These are phyloP conservation scores for Volucella bombylans DNA, from an alignment of 2,888 invertebrate species.

Conservation along the genomic window DNA sequence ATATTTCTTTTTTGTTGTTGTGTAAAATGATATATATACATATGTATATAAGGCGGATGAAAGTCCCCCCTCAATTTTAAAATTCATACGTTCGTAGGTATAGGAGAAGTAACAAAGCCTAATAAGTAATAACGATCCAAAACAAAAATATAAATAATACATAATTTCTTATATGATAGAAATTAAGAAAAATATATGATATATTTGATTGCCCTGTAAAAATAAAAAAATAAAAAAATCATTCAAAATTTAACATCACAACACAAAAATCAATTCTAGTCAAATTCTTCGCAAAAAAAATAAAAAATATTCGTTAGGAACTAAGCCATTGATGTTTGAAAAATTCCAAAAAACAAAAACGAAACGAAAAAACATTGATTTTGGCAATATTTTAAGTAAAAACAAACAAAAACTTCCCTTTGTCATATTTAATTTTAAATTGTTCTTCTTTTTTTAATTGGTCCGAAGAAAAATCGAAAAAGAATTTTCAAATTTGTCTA, in stretches of 20 bases:
- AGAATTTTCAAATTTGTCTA: slow-evolving; percentile 41
- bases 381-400: slow-evolving; percentile 78
- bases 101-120: slow-evolving; percentile 56
- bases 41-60: slow-evolving; percentile 80
- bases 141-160: slow-evolving; percentile 21
- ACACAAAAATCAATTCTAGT: slow-evolving; percentile 78
- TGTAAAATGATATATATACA: slow-evolving; percentile 77
- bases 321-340: slow-evolving; percentile 64
- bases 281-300: slow-evolving; percentile 81
- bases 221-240: slow-evolving; percentile 59
- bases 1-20: slow-evolving; percentile 51
- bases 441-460: slow-evolving; percentile 34
- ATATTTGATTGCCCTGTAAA: slow-evolving; percentile 65
- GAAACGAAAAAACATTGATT: slow-evolving; percentile 78
- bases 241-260: slow-evolving; percentile 65
- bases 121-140: slow-evolving; percentile 55
- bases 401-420: slow-evolving; percentile 18
- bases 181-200: slow-evolving; percentile 49
- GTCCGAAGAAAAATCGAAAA: slow-evolving; percentile 62
- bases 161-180: slow-evolving; percentile 14
- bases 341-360: slow-evolving; percentile 63
- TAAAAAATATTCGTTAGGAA: slow-evolving; percentile 73
- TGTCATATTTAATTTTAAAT: slow-evolving; percentile 66
- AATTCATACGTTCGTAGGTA: slow-evolving; percentile 74
- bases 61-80: slow-evolving; percentile 79